A percentile compares a stretch with the other conserved stretches of the same genome.
Evolutionary conservation across 2,888 invertebrate species (phyloP).

Genomic region (Polymixis flavicincta): DNA sequence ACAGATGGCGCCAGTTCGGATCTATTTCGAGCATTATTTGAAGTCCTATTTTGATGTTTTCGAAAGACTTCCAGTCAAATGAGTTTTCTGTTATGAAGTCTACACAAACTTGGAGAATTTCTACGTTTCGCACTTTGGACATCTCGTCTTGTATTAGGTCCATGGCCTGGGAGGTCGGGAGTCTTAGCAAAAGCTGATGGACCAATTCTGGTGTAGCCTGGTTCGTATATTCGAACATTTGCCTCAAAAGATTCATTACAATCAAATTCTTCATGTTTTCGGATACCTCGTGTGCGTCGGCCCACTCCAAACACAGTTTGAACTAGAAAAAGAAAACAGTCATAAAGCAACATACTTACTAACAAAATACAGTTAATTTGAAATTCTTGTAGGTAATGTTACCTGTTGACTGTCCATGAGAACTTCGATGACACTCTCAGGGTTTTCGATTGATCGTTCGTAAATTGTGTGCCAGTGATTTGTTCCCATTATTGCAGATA

Average conservation of each 20-base stretch:
- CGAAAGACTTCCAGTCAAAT: constrained; percentile 88
- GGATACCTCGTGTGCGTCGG: constrained; percentile 91
- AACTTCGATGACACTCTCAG: constrained; percentile 88
- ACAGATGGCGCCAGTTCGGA: constrained; percentile 88
- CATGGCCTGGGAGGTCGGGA: constrained; percentile 91
- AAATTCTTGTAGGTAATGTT: neutral
- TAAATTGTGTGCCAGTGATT: constrained; percentile 92
- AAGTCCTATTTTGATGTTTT: constrained; percentile 92
- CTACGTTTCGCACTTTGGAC: constrained; percentile 91
- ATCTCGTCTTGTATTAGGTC: constrained; percentile 92
- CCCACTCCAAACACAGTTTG: constrained; percentile 93
- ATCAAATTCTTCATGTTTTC: constrained; percentile 90
- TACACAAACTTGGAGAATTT: constrained; percentile 92
- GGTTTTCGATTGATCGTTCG: constrained; percentile 88
- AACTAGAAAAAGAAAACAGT: constrained; percentile 78
- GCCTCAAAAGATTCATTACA: constrained; percentile 89
- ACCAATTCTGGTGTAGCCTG: constrained; percentile 85
- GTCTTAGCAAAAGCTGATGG: constrained; percentile 90
- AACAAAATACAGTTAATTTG: no score
- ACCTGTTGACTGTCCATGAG: constrained; percentile 90
- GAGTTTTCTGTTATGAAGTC: constrained; percentile 91
- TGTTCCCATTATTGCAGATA: constrained; percentile 89
- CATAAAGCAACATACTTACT: no score
- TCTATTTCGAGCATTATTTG: constrained; percentile 92
- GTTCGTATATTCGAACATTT: constrained; percentile 89